These are phyloP conservation scores for Cheilosia vulpina DNA, from an alignment of 2,888 invertebrate genomes.

Conservation along the genomic window DNA sequence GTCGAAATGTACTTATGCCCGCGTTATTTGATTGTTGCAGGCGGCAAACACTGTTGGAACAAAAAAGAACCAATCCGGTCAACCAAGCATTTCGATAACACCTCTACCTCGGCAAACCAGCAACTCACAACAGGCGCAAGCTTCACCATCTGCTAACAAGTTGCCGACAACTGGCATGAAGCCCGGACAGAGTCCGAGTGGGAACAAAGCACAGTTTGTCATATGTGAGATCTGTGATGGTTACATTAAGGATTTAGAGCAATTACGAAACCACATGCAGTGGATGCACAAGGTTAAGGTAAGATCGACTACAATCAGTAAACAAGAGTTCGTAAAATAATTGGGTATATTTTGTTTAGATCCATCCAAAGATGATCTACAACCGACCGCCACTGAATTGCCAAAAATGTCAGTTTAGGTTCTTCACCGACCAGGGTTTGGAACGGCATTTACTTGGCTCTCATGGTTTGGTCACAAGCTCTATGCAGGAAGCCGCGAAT, in stretches of 20 bases:
- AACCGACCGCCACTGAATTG: conserved; percentile 97
- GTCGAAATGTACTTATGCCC: background rate
- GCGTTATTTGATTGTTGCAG: conserved; percentile 44
- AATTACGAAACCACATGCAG: conserved; percentile 97
- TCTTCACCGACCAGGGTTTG: conserved; percentile 98
- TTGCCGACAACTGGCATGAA: conserved; percentile 84
- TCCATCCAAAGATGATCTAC: conserved; percentile 98
- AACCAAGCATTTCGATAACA: conserved; percentile 95
- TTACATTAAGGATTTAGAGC: conserved; percentile 97
- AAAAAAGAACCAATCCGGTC: conserved; percentile 83
- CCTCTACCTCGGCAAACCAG: conserved; percentile 89
- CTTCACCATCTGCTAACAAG: conserved; percentile 83
- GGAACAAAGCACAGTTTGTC: conserved; percentile 92
- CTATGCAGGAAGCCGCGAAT: conserved; percentile 98
- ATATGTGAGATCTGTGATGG: conserved; percentile 99
- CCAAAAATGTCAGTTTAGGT: conserved; percentile 97
- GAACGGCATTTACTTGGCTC: conserved; percentile 97
- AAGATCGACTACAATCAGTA: background rate
- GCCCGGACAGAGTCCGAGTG: conserved; percentile 83
- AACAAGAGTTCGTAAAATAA: background rate
- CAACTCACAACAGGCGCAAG: conserved; percentile 80
- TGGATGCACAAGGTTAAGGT: conserved; percentile 98
- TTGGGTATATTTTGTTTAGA: conserved; percentile 81
- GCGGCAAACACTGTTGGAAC: conserved; percentile 76
- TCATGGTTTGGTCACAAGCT: conserved; percentile 97